phyloP scores from a whole-genome alignment of 2,113 vertebrate species.

The Ammospiza nelsoni region DNA sequence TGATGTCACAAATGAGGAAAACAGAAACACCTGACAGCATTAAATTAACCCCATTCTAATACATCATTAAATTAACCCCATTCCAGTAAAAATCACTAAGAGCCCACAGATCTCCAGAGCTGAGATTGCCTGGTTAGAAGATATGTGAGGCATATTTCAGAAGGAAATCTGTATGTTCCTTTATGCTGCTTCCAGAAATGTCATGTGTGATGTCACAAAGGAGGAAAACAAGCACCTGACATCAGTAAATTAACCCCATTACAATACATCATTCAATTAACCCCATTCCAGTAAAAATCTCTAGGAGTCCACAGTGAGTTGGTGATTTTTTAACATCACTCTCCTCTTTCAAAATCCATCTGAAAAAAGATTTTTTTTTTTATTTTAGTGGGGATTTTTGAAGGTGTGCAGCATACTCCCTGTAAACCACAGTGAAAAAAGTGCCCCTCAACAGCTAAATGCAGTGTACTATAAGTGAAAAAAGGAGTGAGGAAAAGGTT shows the following conservation, averaged over 20 bases:
- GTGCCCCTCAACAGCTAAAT: neutral
- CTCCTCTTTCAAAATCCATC: neutral
- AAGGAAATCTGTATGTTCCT: no score
- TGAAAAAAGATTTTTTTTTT: neutral
- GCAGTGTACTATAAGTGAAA: neutral
- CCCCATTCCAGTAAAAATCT: no score
- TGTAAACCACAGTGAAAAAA: neutral
- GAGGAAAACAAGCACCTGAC: no score
- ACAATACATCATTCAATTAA: no score
- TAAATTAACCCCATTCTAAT: no score
- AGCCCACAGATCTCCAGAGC: neutral
- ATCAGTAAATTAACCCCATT: no score
- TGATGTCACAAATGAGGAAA: no score
- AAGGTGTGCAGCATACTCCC: neutral
- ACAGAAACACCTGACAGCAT: no score
- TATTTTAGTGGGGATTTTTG: neutral
- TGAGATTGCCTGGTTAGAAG: no score
- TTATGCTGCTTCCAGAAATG: no score
- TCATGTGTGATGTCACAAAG: no score
- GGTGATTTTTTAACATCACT: neutral
- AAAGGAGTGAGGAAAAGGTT: neutral
- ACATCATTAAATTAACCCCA: neutral
- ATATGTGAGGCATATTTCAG: no score
- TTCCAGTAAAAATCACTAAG: neutral
- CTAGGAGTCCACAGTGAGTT: neutral